Evolutionary conservation across 2,113 vertebrate species (phyloP).

Genomic region (Pantherophis guttatus): DNA sequence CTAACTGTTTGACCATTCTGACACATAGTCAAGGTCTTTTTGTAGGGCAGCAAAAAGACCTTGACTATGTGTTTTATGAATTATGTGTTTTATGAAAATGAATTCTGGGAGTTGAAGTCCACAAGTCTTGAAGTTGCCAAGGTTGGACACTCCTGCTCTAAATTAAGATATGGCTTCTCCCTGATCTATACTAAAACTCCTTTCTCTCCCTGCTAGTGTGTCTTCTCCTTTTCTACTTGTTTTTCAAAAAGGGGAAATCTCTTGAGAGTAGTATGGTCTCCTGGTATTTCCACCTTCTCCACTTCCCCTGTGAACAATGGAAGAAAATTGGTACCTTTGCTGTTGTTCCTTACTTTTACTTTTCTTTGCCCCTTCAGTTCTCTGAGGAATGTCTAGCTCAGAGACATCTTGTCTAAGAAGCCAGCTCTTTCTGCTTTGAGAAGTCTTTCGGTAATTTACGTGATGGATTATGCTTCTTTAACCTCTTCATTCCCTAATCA

Average conservation of each 20-base stretch:
- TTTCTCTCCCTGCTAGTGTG: not conserved
- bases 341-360: not conserved
- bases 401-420: not conserved
- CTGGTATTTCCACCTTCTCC: not conserved
- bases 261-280: not conserved
- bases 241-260: not conserved
- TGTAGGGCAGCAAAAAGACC: too few relatives aligned
- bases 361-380: not conserved
- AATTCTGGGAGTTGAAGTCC: not conserved
- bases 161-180: not conserved
- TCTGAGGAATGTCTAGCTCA: not conserved
- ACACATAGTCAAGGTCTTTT: too few relatives aligned
- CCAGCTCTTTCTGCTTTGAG: not conserved
- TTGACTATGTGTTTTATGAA: too few relatives aligned
- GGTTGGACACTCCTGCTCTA: not conserved
- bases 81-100: too few relatives aligned
- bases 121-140: not conserved
- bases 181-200: not conserved
- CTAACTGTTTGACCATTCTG: too few relatives aligned
- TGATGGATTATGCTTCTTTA: not conserved
- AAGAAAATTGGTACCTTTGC: not conserved
- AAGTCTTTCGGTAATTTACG: not conserved
- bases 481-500: conserved; percentile 21
- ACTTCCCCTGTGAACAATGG: not conserved
- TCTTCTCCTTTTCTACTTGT: not conserved